These are phyloP conservation scores for Cantharis rustica DNA, from an alignment of 2,888 invertebrate genomes.

Conservation along the genomic window DNA sequence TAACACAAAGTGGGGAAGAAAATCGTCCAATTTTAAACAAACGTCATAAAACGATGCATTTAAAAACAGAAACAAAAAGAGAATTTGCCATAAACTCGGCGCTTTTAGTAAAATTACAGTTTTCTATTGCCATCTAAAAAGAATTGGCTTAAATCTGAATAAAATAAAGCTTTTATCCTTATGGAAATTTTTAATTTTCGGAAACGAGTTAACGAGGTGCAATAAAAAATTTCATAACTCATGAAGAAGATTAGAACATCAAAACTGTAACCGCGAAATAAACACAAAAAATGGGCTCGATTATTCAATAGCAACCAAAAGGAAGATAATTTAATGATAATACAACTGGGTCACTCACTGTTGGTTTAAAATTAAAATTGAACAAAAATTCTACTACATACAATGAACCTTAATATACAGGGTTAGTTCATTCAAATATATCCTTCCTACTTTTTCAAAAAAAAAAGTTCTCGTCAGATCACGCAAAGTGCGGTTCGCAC, in stretches of 20 bases:
- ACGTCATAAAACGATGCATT: background rate
- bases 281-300: background rate
- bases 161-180: background rate
- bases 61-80: background rate
- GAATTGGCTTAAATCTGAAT: background rate
- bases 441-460: no score
- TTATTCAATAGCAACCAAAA: background rate
- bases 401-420: background rate
- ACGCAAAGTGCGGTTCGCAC: no score
- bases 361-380: background rate
- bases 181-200: background rate
- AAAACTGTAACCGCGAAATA: background rate
- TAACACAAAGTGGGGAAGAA: background rate
- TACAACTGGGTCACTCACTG: background rate
- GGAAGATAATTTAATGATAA: background rate
- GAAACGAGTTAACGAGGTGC: background rate
- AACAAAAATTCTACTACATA: background rate
- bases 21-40: background rate
- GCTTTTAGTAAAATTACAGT: background rate
- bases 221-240: background rate
- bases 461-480: no score
- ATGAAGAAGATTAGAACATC: background rate
- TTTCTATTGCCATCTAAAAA: background rate
- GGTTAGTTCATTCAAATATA: background rate
- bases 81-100: background rate